A percentile compares a stretch with the other conserved stretches of the same genome.
Conservation (phyloP, 2,797 vertebrate species). For the Knipowitschia caucasica region DNA sequence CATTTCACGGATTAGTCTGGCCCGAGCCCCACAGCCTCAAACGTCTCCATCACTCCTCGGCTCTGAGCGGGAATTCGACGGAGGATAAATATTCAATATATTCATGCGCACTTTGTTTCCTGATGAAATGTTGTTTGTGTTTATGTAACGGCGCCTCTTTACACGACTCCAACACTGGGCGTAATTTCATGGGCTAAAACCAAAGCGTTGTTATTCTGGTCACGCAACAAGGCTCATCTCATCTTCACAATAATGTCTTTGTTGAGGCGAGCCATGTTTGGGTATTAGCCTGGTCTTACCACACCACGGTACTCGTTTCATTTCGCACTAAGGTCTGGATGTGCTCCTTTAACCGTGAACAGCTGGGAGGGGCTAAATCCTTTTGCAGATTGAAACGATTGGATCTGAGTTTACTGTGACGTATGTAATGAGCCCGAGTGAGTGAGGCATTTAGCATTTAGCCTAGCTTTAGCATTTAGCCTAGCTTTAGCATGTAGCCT, state of each 20-base stretch:
- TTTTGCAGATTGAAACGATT: no score
- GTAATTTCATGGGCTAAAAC: conserved; percentile 18
- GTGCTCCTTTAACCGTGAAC: no score
- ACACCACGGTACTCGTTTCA: no score
- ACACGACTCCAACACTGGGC: conserved; percentile 23
- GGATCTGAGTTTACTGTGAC: no score
- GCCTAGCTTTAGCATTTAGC: no score
- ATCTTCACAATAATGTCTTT: conserved; percentile 1
- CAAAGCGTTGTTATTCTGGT: neutral
- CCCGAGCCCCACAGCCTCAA: conserved; percentile 63
- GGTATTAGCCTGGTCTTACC: neutral
- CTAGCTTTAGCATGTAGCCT: no score
- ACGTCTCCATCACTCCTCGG: conserved; percentile 68
- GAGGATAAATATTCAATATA: conserved; percentile 23
- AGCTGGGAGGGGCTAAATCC: no score
- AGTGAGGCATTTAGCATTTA: no score
- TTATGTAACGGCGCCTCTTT: conserved; percentile 7
- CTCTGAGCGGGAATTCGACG: conserved; percentile 31
- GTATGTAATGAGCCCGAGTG: no score
- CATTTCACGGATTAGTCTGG: conserved; percentile 74
- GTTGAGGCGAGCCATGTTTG: neutral
- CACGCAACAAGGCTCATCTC: neutral
- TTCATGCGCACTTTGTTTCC: conserved; percentile 28
- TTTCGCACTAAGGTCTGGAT: no score
- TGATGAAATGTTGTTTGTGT: conserved; percentile 38